Evolutionary conservation across 92 coral and sea anemone genomes (phyloP).

Genomic region (Phenganax subtilis): DNA sequence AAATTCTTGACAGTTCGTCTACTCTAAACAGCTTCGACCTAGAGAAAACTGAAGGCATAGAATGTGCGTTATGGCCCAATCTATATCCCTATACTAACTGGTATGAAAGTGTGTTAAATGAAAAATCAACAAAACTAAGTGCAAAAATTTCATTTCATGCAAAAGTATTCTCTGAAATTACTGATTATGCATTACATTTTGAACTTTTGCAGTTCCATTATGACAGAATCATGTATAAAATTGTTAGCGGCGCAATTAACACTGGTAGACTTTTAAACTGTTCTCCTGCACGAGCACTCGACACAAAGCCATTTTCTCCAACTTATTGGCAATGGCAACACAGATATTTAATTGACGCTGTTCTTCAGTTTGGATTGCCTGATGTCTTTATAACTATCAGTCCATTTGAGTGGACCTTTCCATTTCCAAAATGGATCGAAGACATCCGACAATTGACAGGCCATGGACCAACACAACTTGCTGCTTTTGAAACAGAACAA

Average conservation of each 20-base stretch:
- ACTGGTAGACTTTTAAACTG: neutral
- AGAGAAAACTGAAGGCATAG: neutral
- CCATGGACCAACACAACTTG: slow-evolving; percentile 13
- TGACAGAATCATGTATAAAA: too few relatives aligned
- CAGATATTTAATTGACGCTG: neutral
- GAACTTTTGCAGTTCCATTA: neutral
- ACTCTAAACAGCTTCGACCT: neutral
- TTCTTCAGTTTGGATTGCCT: neutral
- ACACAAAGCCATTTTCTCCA: slow-evolving; percentile 19
- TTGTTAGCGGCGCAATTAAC: neutral
- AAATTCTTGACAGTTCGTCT: neutral
- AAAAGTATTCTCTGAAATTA: neutral
- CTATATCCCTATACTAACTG: slow-evolving; percentile 18
- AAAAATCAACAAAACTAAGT: neutral
- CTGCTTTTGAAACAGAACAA: neutral
- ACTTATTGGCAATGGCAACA: slow-evolving; percentile 30
- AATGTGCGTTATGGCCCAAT: neutral
- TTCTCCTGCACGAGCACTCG: neutral
- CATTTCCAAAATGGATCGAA: neutral
- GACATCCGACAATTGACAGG: neutral
- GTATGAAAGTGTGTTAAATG: slow-evolving; percentile 10
- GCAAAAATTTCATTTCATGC: slow-evolving; percentile 1
- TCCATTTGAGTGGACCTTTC: neutral
- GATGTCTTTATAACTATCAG: neutral
- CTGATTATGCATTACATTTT: neutral